Evolutionary conservation across 2,888 invertebrate species (phyloP).

Genomic region (Linnaemya vulpina): DNA sequence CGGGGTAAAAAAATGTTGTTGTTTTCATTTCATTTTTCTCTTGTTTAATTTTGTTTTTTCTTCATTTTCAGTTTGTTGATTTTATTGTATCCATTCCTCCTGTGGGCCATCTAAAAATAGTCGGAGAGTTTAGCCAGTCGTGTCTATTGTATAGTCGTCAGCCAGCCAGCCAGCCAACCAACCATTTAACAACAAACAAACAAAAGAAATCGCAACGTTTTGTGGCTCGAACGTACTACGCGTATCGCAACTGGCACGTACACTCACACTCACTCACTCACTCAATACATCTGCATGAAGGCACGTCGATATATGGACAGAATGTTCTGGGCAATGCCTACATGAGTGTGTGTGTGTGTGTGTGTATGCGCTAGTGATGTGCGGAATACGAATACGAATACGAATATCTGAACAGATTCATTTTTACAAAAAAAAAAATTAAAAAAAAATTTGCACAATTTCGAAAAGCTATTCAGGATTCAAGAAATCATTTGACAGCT

Average conservation of each 20-base stretch:
- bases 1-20: conserved; percentile 33
- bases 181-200: conserved; percentile 27
- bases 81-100: conserved; percentile 40
- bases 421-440: no score
- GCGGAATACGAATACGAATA: no score
- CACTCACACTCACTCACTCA: neutral
- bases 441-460: no score
- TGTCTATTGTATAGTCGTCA: conserved; percentile 48
- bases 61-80: conserved; percentile 20
- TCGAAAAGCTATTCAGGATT: no score
- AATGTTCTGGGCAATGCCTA: neutral
- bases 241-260: neutral
- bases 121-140: conserved; percentile 34
- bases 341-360: neutral
- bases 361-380: no score
- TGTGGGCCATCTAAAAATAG: conserved; percentile 65
- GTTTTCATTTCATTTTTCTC: conserved; percentile 21
- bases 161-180: conserved; percentile 11
- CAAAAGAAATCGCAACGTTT: conserved; percentile 3
- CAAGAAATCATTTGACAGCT: no score
- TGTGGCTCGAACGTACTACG: conserved; percentile 17
- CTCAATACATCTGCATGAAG: neutral
- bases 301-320: neutral
- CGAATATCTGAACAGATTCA: no score
- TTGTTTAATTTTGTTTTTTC: conserved; percentile 16